phyloP scores from a whole-genome alignment of 2,888 invertebrate species.

The Desoria tigrina region DNA sequence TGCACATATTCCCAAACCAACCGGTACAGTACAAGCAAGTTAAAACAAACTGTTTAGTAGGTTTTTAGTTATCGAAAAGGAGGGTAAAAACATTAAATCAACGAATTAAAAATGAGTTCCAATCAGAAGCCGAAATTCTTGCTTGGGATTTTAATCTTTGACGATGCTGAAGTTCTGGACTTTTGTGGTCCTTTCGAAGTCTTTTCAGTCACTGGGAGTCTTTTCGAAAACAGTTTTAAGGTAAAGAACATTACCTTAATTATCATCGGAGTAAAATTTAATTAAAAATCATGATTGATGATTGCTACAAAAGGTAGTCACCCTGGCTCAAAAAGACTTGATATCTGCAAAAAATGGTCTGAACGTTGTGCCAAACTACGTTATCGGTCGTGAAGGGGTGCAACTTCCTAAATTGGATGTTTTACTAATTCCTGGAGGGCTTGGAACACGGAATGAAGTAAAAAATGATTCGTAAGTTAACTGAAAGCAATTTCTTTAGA shows the following conservation, averaged over 20 bases:
- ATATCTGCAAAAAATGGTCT: conserved; percentile 13
- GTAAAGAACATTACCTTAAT: not conserved
- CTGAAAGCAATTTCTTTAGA: not conserved
- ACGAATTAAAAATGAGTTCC: no score
- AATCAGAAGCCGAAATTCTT: not conserved
- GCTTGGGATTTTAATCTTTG: conserved; percentile 19
- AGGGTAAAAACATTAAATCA: no score
- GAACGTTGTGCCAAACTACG: conserved; percentile 9
- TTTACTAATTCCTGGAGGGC: conserved; percentile 15
- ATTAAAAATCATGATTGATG: not conserved
- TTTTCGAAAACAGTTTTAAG: conserved; percentile 1
- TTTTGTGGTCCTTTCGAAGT: conserved; percentile 25
- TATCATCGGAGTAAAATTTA: not conserved
- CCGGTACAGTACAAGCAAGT: no score
- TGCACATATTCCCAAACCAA: no score
- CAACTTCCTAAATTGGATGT: conserved; percentile 12
- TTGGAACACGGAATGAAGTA: conserved; percentile 4
- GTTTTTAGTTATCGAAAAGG: no score
- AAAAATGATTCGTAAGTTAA: conserved; percentile 16
- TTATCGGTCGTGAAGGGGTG: not conserved
- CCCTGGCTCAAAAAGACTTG: conserved; percentile 6
- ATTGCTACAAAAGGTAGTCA: no score
- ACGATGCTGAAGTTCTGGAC: conserved; percentile 18
- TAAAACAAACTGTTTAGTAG: no score
- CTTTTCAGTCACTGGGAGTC: conserved; percentile 9